Evolutionary conservation across 2,113 vertebrate species (phyloP), one percentile per base, ranked within the genome.

Genomic region (Donacobius atricapilla): DNA sequence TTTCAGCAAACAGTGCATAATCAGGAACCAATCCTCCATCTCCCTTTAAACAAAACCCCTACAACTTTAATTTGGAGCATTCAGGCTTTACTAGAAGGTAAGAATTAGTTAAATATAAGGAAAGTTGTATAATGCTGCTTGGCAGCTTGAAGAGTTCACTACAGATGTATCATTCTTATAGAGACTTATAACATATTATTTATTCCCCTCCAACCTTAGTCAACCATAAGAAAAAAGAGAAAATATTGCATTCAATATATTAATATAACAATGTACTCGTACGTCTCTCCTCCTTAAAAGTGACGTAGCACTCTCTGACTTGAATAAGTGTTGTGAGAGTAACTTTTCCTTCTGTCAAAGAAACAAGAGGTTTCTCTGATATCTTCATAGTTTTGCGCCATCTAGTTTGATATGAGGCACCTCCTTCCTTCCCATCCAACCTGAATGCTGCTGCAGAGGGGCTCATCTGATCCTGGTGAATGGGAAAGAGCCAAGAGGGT

Each of bases 401-500:
- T 13, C 5, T 56, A 7, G 6, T 57, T 68, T 28, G 53, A 13
- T 21, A 13, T 12, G 22, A 47, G 45, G 25, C 11, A 27, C 21
- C 39, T 83, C 24, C 28, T 3, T 16, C 27, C 35, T 64, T 54
- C 13, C 28, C 37, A 24, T 39, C 35, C 18, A 22, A 21, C 40
- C 22, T 40, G 27, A 45, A n/a, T 6, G 3, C 23, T n/a, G 23
- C 60, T 69, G 1, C 65, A 37, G n/a, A 47, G 25, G 45, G 31
- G 15, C 58, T 48, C 1, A 1, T 6, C 18, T 3, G 7, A 48
- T 54, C 11, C 15, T 2, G 0, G 9, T 27, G 50, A 27, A n/a
- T 14, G 25, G 33, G 19, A 80, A 83, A 33, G 87, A 51, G 45
- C 37, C 2, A 2, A 24, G 25, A 76, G 23, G 9, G 9, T 39